Evolutionary conservation across 2,888 invertebrate genomes (phyloP).

Genomic region (Platynereis dumerilii): DNA sequence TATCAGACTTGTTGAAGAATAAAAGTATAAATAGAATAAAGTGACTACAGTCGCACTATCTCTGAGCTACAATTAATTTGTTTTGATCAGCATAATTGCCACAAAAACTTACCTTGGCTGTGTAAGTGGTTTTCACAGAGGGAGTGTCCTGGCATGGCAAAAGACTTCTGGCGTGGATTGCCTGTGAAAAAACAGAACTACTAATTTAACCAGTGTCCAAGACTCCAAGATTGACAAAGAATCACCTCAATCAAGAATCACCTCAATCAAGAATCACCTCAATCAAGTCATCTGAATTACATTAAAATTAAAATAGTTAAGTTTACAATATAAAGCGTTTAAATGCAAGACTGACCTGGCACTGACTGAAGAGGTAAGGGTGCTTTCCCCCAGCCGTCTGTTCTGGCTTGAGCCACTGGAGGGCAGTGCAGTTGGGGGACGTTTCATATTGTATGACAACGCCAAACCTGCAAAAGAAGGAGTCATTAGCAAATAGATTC

Average conservation of each 20-base stretch:
- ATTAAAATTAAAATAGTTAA: too few relatives aligned
- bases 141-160: slow-evolving; percentile 94
- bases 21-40: too few relatives aligned
- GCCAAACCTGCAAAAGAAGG: slow-evolving; percentile 39
- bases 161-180: slow-evolving; percentile 87
- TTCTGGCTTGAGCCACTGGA: slow-evolving; percentile 86
- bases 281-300: too few relatives aligned
- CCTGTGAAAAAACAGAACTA: slow-evolving; percentile 66
- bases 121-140: slow-evolving; percentile 84
- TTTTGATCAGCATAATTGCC: too few relatives aligned
- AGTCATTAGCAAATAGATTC: neutral
- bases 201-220: too few relatives aligned
- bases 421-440: slow-evolving; percentile 77
- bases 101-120: slow-evolving; percentile 69
- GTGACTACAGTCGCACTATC: too few relatives aligned
- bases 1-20: too few relatives aligned
- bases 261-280: too few relatives aligned
- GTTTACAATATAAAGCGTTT: too few relatives aligned
- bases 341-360: slow-evolving; percentile 63
- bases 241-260: too few relatives aligned
- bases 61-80: too few relatives aligned
- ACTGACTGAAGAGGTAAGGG: slow-evolving; percentile 76
- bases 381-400: slow-evolving; percentile 87
- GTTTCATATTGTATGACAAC: slow-evolving; percentile 75
- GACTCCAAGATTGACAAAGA: too few relatives aligned